phyloP scores from a whole-genome alignment of 2,113 vertebrate genomes.

The Poeciliopsis occidentalis region DNA sequence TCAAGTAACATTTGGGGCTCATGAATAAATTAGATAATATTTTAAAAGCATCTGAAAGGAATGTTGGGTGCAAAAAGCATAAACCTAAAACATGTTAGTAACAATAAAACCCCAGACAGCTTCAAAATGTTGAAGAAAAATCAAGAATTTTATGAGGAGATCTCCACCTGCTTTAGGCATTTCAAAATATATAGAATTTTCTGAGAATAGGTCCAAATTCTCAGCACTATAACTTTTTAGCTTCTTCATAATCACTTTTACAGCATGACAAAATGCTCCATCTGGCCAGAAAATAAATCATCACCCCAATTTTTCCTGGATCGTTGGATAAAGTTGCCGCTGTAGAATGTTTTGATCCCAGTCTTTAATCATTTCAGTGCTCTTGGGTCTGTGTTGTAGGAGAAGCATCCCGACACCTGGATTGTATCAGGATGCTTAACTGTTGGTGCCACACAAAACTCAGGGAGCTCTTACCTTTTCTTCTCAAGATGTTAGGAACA shows the following conservation, averaged over 20 bases:
- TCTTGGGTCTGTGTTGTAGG: background rate
- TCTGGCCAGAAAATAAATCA: background rate
- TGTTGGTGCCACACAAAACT: background rate
- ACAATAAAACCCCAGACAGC: background rate
- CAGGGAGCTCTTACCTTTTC: background rate
- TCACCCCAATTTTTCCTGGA: too few relatives aligned
- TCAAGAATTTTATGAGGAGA: background rate
- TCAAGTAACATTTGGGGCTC: background rate
- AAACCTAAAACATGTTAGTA: background rate
- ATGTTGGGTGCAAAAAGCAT: background rate
- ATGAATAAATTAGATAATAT: background rate
- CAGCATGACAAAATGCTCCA: background rate
- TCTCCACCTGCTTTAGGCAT: background rate
- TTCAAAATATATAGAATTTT: background rate
- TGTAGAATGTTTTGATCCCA: background rate
- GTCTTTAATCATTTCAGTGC: background rate
- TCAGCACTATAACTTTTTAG: background rate
- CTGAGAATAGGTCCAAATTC: background rate
- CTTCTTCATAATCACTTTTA: background rate
- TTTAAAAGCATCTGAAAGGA: background rate
- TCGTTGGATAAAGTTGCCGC: background rate
- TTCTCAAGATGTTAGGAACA: background rate
- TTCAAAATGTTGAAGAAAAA: background rate
- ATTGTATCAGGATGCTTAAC: background rate
- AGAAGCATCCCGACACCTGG: too few relatives aligned